Evolutionary conservation across 2,888 invertebrate genomes (phyloP), one percentile per base, ranked within the genome.

Genomic region (Carcina quercana): DNA sequence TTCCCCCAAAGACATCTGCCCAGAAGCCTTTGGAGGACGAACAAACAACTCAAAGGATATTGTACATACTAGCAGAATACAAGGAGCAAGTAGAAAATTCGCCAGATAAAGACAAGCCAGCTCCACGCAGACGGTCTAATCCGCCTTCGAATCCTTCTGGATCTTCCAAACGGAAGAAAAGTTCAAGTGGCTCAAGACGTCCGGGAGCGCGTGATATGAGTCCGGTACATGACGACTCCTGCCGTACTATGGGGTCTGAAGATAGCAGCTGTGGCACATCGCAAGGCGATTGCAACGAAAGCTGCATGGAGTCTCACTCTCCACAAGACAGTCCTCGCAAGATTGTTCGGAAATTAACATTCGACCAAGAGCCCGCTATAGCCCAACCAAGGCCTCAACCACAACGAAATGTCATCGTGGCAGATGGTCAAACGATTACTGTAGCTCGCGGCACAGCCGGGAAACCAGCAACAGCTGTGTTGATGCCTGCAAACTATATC

Each of bases 11-110:
- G 47, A 64, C 83, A 1, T 71, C 82, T 1, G 54, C 73, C 37
- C 91, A 91, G 47, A 93, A 93, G 59, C 91, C 92, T 1, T 87
- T 91, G 43, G 93, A 93, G 74, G 93, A 93, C 51, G 92, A 92
- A 55, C 91, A 92, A 58, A 93, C 93, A 0, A 91, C 92, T 0
- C 92, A 92, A 55, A 83, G 92, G 44, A 93, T 93, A 49, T 88
- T 92, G 38, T 92, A 92, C 43, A 93, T 93, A 48, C 64, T 93
- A 28, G 92, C 92, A 0, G 91, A 93, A 56, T 93, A 93, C 60
- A 91, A 91, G 28, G 93, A 93, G 51, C 92, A 93, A 55, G 79
- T 93, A 25, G 86, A 92, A 46, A 93, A 92, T 54, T 92, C 91
- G 1, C 93, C 93, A 0, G 93, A 93, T 66, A 93, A 92, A 56